Evolutionary conservation across 2,888 invertebrate genomes (phyloP).

Genomic region (Neoascia interrupta): DNA sequence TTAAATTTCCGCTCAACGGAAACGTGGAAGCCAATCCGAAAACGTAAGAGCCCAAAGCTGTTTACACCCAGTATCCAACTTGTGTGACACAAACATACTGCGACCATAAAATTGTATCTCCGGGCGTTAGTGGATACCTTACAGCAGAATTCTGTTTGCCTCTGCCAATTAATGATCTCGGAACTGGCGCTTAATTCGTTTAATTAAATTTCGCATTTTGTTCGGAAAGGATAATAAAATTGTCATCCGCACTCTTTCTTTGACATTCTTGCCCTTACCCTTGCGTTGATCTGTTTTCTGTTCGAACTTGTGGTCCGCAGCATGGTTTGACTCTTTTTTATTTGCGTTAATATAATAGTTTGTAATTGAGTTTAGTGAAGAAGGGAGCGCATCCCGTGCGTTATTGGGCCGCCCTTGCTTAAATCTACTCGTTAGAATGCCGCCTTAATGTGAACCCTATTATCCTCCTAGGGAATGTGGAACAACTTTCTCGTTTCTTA

Average conservation of each 20-base stretch:
- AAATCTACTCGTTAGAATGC: no score
- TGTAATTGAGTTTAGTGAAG: conserved; percentile 61
- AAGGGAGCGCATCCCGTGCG: no score
- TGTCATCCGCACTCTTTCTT: conserved; percentile 47
- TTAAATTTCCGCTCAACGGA: conserved; percentile 33
- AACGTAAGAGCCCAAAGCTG: no score
- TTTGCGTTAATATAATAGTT: conserved; percentile 60
- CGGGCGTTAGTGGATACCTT: conserved; percentile 1
- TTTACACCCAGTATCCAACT: neutral
- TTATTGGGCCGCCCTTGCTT: no score
- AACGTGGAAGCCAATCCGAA: conserved; percentile 52
- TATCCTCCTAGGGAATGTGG: conserved; percentile 30
- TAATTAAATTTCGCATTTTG: conserved; percentile 64
- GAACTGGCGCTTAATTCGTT: conserved; percentile 57
- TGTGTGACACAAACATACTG: neutral
- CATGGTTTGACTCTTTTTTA: conserved; percentile 13
- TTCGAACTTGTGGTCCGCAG: conserved; percentile 9
- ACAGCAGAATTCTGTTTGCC: conserved; percentile 29
- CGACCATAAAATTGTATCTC: conserved; percentile 49
- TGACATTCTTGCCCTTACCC: conserved; percentile 24
- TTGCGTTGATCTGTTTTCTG: neutral
- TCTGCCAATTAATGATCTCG: conserved; percentile 54
- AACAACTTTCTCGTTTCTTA: conserved; percentile 17
- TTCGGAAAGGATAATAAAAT: conserved; percentile 64
- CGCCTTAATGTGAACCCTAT: conserved; percentile 35